Evolutionary conservation across 2,797 vertebrate species (phyloP), one percentile per base, ranked within the genome.

Genomic region (Urophycis tenuis): DNA sequence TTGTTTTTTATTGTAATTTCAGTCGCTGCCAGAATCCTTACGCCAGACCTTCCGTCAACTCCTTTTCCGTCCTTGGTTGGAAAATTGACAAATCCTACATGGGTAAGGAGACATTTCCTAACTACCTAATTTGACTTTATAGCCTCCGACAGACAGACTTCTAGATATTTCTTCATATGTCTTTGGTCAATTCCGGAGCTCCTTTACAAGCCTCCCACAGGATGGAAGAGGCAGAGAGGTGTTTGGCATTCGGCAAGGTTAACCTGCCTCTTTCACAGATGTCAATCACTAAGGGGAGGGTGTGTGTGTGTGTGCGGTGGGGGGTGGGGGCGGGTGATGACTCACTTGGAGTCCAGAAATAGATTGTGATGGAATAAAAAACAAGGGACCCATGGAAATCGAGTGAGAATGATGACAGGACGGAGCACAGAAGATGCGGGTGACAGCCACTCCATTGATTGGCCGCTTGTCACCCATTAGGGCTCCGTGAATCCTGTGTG

Each of bases 331-430:
- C 8, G 25, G 1, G 30, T 5, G 83, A 80, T 77, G 70, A 87
- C 79, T 88, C 72, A 49, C 82, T 76, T 87, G 77, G 75, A 75
- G 78, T 79, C 80, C 35, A 79, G 75, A 85, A 88, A 84, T 41
- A 74, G 74, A 72, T 79, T 39, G 53, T 12, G 49, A 6, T 7
- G 49, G 41, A 80, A 34, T 8, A 29, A 69, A 8, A 5, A 14
- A n/a, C n/a, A 69, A 69, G 7, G 25, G 19, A 60, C 33, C 74
- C 33, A 78, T 36, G 72, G 70, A 76, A 69, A 35, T 19, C 17
- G 32, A 49, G 31, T 6, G 3, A 35, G 39, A 29, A 5, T 1
- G 74, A 71, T 60, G 49, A 74, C 64, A 7, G 39, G 0, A 17
- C 32, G 60, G 22, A 9, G 64, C 74, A 8, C 6, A 53, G 67